Evolutionary conservation across 2,888 invertebrate genomes (phyloP).

Genomic region (Platyscelio sp.): DNA sequence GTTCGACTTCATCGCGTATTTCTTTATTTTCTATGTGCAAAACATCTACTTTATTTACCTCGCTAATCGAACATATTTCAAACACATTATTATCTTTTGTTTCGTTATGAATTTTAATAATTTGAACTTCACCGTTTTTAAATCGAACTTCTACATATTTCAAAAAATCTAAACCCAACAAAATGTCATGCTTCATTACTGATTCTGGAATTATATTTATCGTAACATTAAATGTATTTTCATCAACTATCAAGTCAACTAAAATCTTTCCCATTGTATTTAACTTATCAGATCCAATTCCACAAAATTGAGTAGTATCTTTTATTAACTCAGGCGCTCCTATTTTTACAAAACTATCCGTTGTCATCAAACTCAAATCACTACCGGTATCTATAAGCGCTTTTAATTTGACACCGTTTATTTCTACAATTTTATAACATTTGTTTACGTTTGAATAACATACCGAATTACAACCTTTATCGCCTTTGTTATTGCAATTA

Average conservation of each 20-base stretch:
- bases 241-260: background rate
- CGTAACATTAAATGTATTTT: background rate
- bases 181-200: background rate
- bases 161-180: background rate
- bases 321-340: background rate
- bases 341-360: constrained; percentile 11
- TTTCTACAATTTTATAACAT: background rate
- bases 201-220: background rate
- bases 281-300: constrained; percentile 3
- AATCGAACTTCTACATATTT: constrained; percentile 21
- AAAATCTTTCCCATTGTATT: background rate
- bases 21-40: constrained; percentile 41
- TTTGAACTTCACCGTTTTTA: background rate
- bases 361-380: constrained; percentile 15
- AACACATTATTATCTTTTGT: background rate
- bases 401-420: background rate
- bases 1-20: constrained; percentile 1
- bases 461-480: background rate
- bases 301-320: background rate
- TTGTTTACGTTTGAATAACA: background rate
- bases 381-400: constrained; percentile 19
- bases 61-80: background rate
- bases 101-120: background rate
- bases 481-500: background rate
- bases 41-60: constrained; percentile 14